Evolutionary conservation across 1,140 invertebrate genomes (phyloP).

Genomic region (Platyscapa corneri): DNA sequence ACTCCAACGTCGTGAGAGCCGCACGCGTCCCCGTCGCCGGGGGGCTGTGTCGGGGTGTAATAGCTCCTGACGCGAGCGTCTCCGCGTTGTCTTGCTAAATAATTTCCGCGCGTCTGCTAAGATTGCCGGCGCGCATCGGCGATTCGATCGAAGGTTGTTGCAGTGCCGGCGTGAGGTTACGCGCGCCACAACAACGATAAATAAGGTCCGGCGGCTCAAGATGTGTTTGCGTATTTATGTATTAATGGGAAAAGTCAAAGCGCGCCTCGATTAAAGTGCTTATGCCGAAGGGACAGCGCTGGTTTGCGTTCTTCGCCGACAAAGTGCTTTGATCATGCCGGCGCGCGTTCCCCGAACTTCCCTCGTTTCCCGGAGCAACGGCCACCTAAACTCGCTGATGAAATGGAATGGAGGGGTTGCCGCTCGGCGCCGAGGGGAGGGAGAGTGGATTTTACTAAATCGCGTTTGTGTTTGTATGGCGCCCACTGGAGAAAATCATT

Average conservation of each 20-base stretch:
- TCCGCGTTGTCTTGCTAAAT: too few species aligned
- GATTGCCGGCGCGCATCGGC: too few species aligned
- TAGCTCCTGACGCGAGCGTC: too few species aligned
- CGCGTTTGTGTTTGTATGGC: conserved; percentile 39
- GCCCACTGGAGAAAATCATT: conserved; percentile 31
- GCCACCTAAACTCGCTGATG: conserved; percentile 39
- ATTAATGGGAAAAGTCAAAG: conserved; percentile 24
- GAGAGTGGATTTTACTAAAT: conserved; percentile 38
- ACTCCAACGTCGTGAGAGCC: too few species aligned
- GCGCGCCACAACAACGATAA: too few species aligned
- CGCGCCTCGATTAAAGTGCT: conserved; percentile 36
- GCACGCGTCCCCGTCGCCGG: too few species aligned
- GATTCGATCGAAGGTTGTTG: too few species aligned
- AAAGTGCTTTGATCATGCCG: conserved; percentile 36
- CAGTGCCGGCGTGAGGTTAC: too few species aligned
- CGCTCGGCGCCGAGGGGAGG: background rate
- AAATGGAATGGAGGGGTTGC: conserved; percentile 6
- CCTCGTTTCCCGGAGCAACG: conserved; percentile 46
- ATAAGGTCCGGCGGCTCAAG: too few species aligned
- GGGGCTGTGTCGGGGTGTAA: too few species aligned
- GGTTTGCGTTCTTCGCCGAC: conserved; percentile 39
- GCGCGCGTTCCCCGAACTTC: conserved; percentile 7
- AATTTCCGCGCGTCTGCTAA: too few species aligned
- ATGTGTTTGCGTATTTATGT: background rate
- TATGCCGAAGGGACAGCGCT: conserved; percentile 33